Base-by-base conservation (phyloP, 2,797 vertebrate genomes). In the Pseudomugil tenellus region DNA sequence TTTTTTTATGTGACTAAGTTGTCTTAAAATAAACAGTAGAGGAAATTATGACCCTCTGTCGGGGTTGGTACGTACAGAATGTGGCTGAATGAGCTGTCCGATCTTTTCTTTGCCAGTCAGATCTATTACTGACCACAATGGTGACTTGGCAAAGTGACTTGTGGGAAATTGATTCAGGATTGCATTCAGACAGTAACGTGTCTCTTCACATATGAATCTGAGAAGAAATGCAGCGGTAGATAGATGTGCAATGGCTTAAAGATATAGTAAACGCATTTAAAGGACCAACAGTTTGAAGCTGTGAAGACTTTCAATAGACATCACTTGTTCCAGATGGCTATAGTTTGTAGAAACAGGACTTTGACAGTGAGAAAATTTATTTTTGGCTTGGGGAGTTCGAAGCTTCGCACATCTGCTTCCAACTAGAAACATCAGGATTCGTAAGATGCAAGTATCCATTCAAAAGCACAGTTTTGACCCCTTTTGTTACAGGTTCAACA, bases 11-110 rank as follows among this genome's bases (percentile, higher is more conserved):
- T 68, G 64, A 75, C 83, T n/a, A 13, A 79, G 63, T 66, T 65
- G 35, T 84, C 89, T 66, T 75, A 83, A 91, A 91, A 91, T 91
- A 91, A 88, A 86, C 77, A 65, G 77, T 55, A 12, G 59, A 58
- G 70, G 53, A 88, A 90, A 91, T 83, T 76, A 88, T 74, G 81
- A 72, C 63, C 76, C 70, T 81, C 70, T 58, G 54, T 56, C 69
- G 70, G 67, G 66, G 64, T 65, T 66, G 13, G 56, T 58, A 54
- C 67, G 74, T 48, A 32, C 34, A 59, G 46, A 55, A 63, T 11
- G 26, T 31, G 66, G 75, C 35, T 76, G 59, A 79, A 19, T 59
- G 61, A 69, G 67, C 65, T 13, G 29, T 46, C 29, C 35, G 67
- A 83, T 72, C 51, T 49, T 54, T 39, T 67, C 48, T 58, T 70